Conservation (phyloP, 2,797 vertebrate species). For the Malacoraja senta region DNA sequence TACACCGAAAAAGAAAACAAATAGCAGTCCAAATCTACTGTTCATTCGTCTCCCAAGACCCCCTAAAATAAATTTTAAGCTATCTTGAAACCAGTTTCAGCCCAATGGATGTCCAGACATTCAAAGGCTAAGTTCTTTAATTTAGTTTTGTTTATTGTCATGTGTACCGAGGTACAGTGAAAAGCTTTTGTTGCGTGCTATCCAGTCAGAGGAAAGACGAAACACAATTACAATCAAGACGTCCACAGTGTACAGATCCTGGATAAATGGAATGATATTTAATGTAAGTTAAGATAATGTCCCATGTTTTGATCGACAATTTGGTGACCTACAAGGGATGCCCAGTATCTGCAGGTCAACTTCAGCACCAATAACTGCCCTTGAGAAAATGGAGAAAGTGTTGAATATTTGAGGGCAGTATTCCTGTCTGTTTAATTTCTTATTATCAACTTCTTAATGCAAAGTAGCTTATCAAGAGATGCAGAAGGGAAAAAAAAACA, state of each 20-base stretch:
- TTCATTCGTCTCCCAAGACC: background rate
- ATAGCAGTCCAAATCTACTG: background rate
- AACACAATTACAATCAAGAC: too few species aligned
- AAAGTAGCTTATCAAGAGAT: background rate
- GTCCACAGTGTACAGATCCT: too few species aligned
- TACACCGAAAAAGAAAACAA: background rate
- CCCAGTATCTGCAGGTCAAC: background rate
- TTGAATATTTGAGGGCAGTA: background rate
- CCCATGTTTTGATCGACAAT: background rate
- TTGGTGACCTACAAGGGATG: background rate
- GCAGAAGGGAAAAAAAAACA: background rate
- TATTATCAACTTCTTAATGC: background rate
- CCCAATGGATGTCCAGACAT: too few species aligned
- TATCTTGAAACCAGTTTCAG: background rate
- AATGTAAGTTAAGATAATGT: too few species aligned
- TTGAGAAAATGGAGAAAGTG: background rate
- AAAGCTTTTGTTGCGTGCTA: too few species aligned
- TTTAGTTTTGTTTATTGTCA: too few species aligned
- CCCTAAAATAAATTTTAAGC: background rate
- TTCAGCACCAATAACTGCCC: background rate
- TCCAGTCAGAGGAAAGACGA: too few species aligned
- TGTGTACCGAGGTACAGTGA: too few species aligned
- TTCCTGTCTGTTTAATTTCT: background rate
- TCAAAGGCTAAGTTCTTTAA: too few species aligned
- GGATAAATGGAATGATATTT: too few species aligned